phyloP scores from a whole-genome alignment of 2,888 invertebrate genomes.

The Phortica magna region DNA sequence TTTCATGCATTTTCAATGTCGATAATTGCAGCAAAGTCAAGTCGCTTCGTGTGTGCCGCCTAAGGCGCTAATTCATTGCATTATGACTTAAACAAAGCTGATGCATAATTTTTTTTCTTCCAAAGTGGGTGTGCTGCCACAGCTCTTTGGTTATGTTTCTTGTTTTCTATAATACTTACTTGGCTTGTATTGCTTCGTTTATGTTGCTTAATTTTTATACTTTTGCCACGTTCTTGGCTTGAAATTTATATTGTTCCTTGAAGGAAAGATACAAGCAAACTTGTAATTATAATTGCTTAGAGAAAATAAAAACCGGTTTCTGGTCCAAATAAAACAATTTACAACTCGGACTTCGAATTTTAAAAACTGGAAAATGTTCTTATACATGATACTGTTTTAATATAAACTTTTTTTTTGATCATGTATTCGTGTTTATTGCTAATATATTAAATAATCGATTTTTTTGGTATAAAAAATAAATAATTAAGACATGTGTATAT shows the following conservation, averaged over 20 bases:
- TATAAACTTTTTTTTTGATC: no score
- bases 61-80: slow-evolving; percentile 24
- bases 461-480: no score
- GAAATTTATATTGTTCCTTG: neutral
- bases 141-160: neutral
- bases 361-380: no score
- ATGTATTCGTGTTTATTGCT: no score
- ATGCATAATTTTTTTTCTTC: slow-evolving; percentile 16
- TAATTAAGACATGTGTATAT: no score
- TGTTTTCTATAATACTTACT: no score
- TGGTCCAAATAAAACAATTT: no score
- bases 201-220: neutral
- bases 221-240: neutral
- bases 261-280: neutral
- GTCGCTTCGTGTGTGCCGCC: slow-evolving; percentile 6
- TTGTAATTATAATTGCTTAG: no score
- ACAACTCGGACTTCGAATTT: no score
- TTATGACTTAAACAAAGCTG: slow-evolving; percentile 19
- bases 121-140: slow-evolving; percentile 17
- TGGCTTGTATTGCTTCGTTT: neutral
- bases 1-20: neutral
- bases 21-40: slow-evolving; percentile 25
- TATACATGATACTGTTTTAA: no score
- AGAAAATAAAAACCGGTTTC: no score
- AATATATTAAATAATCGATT: no score